Evolutionary conservation across 64 coral and sea anemone species (phyloP).

Genomic region (Montipora cactus): DNA sequence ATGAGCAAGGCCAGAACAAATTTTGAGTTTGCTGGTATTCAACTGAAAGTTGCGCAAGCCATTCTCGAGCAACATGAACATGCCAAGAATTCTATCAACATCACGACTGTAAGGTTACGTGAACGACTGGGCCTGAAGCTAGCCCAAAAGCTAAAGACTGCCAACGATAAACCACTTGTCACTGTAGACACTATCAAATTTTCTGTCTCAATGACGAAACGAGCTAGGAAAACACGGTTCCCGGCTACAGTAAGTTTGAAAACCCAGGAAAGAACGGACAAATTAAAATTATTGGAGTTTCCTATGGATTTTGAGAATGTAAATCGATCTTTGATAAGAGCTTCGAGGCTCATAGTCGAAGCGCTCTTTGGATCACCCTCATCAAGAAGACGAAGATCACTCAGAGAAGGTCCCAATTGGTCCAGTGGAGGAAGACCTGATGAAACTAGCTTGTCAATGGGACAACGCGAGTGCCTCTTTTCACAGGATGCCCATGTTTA

Average conservation of each 20-base stretch:
- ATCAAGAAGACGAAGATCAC: constrained; percentile 6
- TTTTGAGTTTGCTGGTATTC: neutral
- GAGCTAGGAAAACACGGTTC: constrained; percentile 5
- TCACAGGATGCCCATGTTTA: neutral
- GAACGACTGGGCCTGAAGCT: constrained; percentile 28
- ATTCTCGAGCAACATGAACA: neutral
- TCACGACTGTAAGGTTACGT: neutral
- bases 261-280: neutral
- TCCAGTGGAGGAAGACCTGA: neutral
- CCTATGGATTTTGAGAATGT: constrained; percentile 25
- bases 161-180: neutral
- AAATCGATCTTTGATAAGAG: constrained; percentile 5
- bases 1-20: neutral
- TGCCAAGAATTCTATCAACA: neutral
- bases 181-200: constrained; percentile 18
- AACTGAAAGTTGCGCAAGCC: neutral
- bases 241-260: neutral
- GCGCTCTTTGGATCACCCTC: neutral
- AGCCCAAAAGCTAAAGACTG: neutral
- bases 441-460: neutral
- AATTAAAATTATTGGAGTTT: constrained; percentile 32
- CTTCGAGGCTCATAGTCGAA: constrained; percentile 8
- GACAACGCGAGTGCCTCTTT: constrained; percentile 20
- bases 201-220: neutral
- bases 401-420: neutral